These are phyloP conservation scores for Rousettus madagascariensis DNA, from an alignment of 2,797 vertebrate species.

Conservation along the genomic window DNA sequence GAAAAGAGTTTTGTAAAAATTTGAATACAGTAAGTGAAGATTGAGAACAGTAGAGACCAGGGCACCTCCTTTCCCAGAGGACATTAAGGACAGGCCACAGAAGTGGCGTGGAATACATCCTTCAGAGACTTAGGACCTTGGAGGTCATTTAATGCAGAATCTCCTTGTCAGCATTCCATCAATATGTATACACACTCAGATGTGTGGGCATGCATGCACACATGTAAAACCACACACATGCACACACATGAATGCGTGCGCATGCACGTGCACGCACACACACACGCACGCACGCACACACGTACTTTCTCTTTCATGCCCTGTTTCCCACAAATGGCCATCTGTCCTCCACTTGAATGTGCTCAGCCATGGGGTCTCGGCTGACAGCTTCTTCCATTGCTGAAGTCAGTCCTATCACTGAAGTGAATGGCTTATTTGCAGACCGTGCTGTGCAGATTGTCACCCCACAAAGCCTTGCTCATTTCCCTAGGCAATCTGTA, in stretches of 20 bases:
- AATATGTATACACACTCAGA: background rate
- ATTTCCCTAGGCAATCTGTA: background rate
- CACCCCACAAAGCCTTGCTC: background rate
- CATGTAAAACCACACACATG: accelerated
- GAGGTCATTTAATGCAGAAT: background rate
- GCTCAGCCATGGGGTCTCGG: background rate
- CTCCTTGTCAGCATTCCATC: background rate
- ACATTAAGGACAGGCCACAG: background rate
- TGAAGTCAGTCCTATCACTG: background rate
- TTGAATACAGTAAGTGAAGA: background rate
- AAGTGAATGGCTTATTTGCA: background rate
- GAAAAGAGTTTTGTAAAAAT: background rate
- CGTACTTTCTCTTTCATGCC: background rate
- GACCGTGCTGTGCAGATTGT: too few species aligned
- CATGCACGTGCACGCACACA: accelerated
- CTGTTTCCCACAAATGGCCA: background rate
- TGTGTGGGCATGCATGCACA: background rate
- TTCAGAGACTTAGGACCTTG: background rate
- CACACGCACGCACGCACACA: accelerated
- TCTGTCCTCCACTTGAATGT: background rate
- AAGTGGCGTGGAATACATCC: background rate
- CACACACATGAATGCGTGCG: too few species aligned
- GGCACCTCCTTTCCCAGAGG: background rate
- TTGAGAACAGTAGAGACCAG: background rate
- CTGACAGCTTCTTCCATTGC: background rate